A percentile compares a stretch with the other conserved stretches of the same genome.
Conservation (phyloP, 2,797 vertebrate species). For the Sebastes cheni region DNA sequence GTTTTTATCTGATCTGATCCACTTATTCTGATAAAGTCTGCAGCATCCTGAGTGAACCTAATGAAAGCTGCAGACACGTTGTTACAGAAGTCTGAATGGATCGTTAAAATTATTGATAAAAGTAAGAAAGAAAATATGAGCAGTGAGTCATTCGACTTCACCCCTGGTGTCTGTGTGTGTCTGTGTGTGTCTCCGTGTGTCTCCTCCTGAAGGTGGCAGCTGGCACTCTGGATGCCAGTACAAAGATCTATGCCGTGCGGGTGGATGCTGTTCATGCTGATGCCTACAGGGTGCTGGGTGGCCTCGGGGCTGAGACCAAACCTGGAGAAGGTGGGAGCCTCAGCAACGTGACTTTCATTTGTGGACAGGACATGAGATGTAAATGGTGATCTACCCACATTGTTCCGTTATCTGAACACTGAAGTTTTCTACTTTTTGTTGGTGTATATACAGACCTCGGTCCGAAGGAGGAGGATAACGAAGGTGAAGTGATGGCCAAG, state of each 20-base stretch:
- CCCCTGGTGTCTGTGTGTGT: not conserved
- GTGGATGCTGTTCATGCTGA: conserved; percentile 95
- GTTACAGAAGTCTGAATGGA: not conserved
- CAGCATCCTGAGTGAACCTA: not conserved
- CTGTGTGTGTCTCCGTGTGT: not conserved
- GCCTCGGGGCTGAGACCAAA: conserved; percentile 85
- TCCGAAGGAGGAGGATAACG: conserved; percentile 29
- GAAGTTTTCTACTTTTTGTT: not conserved
- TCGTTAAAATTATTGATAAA: not conserved
- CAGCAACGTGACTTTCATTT: not conserved
- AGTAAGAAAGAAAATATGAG: not conserved
- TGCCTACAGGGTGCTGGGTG: conserved; percentile 90
- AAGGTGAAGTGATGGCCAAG: conserved; percentile 64
- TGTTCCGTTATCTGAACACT: not conserved
- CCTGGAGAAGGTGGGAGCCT: conserved; percentile 72
- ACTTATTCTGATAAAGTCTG: not conserved
- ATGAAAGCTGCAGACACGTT: not conserved
- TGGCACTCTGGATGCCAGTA: conserved; percentile 93
- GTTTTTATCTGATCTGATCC: not conserved
- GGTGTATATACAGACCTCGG: conserved; percentile 52
- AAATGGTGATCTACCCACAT: not conserved
- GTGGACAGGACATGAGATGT: not conserved
- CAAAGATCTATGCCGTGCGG: conserved; percentile 94
- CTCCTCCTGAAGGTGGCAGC: conserved; percentile 87
- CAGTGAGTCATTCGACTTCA: not conserved